A percentile compares a stretch with the other conserved stretches of the same genome.
Conservation (phyloP, 2,888 invertebrate genomes). For the Cataglyphis rosenhaueri region DNA sequence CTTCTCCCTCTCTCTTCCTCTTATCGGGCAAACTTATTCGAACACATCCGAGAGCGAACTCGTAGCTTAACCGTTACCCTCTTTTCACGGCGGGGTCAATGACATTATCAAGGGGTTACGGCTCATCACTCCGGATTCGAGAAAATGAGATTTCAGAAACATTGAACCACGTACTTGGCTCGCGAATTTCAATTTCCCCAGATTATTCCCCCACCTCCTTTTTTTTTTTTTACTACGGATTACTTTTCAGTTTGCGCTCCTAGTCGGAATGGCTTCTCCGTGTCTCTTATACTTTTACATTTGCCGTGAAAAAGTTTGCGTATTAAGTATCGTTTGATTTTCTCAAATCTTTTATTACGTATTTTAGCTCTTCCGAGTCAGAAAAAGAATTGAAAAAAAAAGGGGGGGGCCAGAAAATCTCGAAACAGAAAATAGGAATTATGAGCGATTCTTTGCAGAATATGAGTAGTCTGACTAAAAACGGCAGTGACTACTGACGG, state of each 20-base stretch:
- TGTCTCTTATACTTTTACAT: not conserved
- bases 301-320: not conserved
- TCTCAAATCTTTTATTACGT: not conserved
- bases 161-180: not conserved
- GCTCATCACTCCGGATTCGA: conserved; percentile 29
- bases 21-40: not conserved
- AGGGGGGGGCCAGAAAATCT: not conserved
- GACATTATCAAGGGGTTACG: conserved; percentile 28
- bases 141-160: conserved; percentile 47
- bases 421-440: not conserved
- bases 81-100: conserved; percentile 27
- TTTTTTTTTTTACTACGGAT: not conserved
- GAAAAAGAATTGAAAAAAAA: not conserved
- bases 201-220: conserved; percentile 7
- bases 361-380: not conserved
- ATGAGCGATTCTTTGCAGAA: not conserved
- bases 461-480: not conserved
- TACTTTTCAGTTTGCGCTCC: conserved; percentile 20
- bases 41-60: not conserved
- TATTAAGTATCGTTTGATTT: not conserved
- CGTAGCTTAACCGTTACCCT: not conserved
- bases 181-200: conserved; percentile 37
- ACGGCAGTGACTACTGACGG: not conserved
- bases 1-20: too few relatives aligned
- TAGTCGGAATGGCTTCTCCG: not conserved